A percentile compares a stretch with the other conserved stretches of the same genome.
These are phyloP conservation scores for Cosmia pyralina DNA, from an alignment of 2,888 invertebrate species.

Conservation along the genomic window DNA sequence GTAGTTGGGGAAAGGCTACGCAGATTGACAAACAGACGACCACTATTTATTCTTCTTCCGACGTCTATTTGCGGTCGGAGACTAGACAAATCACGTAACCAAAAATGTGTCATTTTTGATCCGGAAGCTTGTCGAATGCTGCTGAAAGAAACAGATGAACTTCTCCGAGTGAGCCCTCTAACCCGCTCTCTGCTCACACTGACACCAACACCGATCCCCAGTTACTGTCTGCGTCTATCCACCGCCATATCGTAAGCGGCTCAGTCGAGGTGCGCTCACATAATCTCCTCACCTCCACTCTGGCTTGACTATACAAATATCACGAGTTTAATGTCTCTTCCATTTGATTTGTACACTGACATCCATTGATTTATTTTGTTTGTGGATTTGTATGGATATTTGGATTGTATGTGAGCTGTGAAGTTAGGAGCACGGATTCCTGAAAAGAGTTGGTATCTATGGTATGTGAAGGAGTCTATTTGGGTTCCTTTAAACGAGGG, in stretches of 20 bases:
- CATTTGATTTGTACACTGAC: constrained; percentile 18
- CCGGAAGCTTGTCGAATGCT: no score
- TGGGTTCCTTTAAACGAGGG: background rate
- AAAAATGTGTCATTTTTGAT: no score
- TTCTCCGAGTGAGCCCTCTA: no score
- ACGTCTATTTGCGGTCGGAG: no score
- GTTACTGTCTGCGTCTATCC: constrained; percentile 14
- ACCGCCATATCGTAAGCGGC: constrained; percentile 22
- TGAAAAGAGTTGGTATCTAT: background rate
- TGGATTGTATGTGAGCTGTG: background rate
- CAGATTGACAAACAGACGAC: no score
- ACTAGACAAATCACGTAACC: no score
- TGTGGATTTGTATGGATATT: background rate
- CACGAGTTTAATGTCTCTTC: constrained; percentile 34
- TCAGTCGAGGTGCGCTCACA: constrained; percentile 36
- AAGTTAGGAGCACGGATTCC: background rate
- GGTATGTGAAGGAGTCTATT: background rate
- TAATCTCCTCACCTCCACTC: constrained; percentile 49
- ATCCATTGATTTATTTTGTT: constrained; percentile 10
- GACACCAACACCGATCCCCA: background rate
- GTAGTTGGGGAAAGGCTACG: no score
- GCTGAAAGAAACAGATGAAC: no score
- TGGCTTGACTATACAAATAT: constrained; percentile 34
- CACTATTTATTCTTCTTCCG: no score
- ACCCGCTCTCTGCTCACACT: constrained; percentile 12